Percentiles rank a stretch among this genome's conserved stretches.
Evolutionary conservation across 2,888 invertebrate species (phyloP).

Genomic region (Lithophane socia): DNA sequence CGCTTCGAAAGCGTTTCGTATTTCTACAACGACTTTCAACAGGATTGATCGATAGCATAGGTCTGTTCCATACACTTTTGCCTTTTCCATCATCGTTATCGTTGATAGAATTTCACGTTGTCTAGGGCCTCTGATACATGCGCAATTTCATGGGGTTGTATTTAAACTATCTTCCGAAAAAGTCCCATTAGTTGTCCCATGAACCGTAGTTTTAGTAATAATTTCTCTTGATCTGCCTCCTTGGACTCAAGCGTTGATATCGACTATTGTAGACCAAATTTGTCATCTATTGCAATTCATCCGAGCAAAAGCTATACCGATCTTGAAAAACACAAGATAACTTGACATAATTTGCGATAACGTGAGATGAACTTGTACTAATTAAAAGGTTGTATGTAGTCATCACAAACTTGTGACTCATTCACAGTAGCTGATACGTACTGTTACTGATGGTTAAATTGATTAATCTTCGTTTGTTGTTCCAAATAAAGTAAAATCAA

Average conservation of each 20-base stretch:
- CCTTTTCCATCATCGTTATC: too few relatives aligned
- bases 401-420: neutral
- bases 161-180: neutral
- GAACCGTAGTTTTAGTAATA: neutral
- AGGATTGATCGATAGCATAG: too few relatives aligned
- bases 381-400: conserved; percentile 12
- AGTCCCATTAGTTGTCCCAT: neutral
- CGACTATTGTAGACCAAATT: neutral
- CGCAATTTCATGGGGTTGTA: neutral
- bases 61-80: too few relatives aligned
- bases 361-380: conserved; percentile 17
- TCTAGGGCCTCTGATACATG: too few relatives aligned
- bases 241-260: neutral
- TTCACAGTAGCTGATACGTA: conserved; percentile 11
- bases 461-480: conserved; percentile 1
- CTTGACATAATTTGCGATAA: conserved; percentile 27
- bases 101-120: too few relatives aligned
- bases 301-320: neutral
- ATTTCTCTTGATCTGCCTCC: neutral
- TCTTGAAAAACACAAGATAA: neutral
- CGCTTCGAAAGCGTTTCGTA: too few relatives aligned
- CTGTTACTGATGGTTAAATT: neutral
- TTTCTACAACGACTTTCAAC: too few relatives aligned
- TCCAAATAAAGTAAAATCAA: neutral
- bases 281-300: neutral